phyloP scores from a whole-genome alignment of 2,888 invertebrate species.

The Catocala fraxini region DNA sequence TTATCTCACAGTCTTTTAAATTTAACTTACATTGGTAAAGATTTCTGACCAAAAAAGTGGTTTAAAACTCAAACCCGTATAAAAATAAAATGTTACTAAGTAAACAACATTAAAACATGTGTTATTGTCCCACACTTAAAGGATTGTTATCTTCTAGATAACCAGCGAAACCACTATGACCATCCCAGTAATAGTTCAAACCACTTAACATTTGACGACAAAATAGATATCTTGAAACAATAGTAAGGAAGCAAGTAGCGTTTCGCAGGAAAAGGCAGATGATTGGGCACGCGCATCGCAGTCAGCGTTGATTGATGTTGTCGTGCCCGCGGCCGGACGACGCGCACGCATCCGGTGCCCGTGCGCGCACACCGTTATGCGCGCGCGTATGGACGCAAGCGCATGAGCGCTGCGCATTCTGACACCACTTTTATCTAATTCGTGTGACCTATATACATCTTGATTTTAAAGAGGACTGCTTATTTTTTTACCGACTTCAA shows the following conservation, averaged over 20 bases:
- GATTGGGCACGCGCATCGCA: slow-evolving; percentile 50
- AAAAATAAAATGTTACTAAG: no score
- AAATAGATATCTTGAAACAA: neutral
- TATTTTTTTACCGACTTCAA: no score
- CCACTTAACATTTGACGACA: neutral
- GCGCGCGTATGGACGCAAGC: slow-evolving; percentile 43
- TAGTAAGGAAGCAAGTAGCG: slow-evolving; percentile 27
- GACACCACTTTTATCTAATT: neutral
- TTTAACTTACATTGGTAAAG: no score
- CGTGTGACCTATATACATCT: neutral
- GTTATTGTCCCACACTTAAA: no score
- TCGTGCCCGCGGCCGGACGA: slow-evolving; percentile 49
- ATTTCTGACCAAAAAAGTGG: no score
- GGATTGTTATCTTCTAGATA: no score
- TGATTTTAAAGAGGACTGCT: neutral
- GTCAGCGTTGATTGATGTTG: slow-evolving; percentile 52
- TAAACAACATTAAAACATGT: no score
- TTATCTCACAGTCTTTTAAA: no score
- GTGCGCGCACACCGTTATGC: slow-evolving; percentile 52
- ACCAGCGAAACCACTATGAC: no score
- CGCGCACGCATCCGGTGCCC: slow-evolving; percentile 48
- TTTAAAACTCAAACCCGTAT: no score
- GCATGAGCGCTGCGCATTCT: neutral
- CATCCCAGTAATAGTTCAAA: no score
- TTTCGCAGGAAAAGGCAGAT: slow-evolving; percentile 44